A percentile compares a stretch with the other conserved stretches of the same genome.
Evolutionary conservation across 2,797 vertebrate genomes (phyloP).

Genomic region (Saguinus oedipus): DNA sequence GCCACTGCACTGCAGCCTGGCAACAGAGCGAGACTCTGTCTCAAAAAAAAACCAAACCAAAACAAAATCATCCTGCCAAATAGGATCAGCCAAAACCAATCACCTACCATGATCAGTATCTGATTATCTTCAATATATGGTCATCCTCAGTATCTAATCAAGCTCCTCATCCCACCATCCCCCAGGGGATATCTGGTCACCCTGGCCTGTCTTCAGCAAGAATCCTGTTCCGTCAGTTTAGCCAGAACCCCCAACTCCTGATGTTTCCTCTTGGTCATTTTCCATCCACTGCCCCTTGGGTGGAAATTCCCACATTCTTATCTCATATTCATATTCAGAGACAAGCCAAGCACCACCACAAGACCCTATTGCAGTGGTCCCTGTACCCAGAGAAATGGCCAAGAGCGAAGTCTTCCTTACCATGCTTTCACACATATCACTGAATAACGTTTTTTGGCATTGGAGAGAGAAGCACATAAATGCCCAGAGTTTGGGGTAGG

Average conservation of each 20-base stretch:
- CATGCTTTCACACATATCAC: background rate
- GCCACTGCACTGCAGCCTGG: no score
- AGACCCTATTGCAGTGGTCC: background rate
- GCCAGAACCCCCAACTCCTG: background rate
- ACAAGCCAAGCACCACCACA: background rate
- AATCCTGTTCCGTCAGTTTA: background rate
- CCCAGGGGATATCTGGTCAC: background rate
- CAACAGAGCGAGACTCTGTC: no score
- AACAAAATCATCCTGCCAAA: background rate
- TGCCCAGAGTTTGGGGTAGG: fast-evolving
- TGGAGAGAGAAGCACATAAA: background rate
- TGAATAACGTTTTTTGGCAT: background rate
- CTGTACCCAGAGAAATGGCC: background rate
- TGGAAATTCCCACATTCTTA: background rate
- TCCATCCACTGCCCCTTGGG: background rate
- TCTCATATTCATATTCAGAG: background rate
- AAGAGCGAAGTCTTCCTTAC: background rate
- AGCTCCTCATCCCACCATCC: background rate
- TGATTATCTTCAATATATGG: background rate
- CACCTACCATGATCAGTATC: background rate
- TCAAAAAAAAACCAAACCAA: no score
- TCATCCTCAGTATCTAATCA: background rate
- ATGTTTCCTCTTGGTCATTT: background rate
- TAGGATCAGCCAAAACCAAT: background rate
- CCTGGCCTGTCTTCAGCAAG: background rate